Percentiles rank a stretch among this genome's conserved stretches.
Conservation (phyloP, 2,888 invertebrate genomes). For the Hemicrepidius hirtus region DNA sequence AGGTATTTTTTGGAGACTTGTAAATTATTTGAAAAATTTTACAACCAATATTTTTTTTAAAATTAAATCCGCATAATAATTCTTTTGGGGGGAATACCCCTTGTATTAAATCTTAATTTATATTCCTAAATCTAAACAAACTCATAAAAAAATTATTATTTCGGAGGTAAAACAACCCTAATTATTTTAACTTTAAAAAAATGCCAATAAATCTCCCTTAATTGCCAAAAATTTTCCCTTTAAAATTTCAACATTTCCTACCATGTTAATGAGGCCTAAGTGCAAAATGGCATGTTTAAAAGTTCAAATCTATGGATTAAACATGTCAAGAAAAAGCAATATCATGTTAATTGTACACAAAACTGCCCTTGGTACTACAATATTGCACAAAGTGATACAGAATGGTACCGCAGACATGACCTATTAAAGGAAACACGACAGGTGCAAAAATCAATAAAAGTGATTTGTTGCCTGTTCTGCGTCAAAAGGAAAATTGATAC, state of each 20-base stretch:
- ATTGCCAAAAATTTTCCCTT: not conserved
- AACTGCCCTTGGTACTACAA: constrained; percentile 58
- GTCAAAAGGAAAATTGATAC: constrained; percentile 1
- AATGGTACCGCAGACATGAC: constrained; percentile 56
- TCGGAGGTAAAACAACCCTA: too few relatives aligned
- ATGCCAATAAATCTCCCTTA: too few relatives aligned
- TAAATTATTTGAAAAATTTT: too few relatives aligned
- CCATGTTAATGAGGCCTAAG: not conserved
- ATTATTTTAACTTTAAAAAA: too few relatives aligned
- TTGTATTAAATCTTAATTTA: too few relatives aligned
- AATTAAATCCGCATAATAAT: too few relatives aligned
- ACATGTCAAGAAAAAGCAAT: constrained; percentile 27
- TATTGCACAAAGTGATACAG: constrained; percentile 53
- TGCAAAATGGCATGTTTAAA: constrained; percentile 24
- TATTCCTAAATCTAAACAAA: too few relatives aligned
- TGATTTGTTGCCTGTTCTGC: constrained; percentile 12
- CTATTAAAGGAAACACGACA: constrained; percentile 42
- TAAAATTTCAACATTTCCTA: not conserved
- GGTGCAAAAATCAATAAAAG: constrained; percentile 43
- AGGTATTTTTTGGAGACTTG: too few relatives aligned
- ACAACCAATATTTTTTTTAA: too few relatives aligned
- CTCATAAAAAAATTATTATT: too few relatives aligned
- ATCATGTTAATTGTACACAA: constrained; percentile 26
- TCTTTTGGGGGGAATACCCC: too few relatives aligned
- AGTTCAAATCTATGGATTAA: constrained; percentile 28